Evolutionary conservation across 1,140 invertebrate species (phyloP), one percentile per base, ranked within the genome.

Genomic region (Liolophura sinensis): DNA sequence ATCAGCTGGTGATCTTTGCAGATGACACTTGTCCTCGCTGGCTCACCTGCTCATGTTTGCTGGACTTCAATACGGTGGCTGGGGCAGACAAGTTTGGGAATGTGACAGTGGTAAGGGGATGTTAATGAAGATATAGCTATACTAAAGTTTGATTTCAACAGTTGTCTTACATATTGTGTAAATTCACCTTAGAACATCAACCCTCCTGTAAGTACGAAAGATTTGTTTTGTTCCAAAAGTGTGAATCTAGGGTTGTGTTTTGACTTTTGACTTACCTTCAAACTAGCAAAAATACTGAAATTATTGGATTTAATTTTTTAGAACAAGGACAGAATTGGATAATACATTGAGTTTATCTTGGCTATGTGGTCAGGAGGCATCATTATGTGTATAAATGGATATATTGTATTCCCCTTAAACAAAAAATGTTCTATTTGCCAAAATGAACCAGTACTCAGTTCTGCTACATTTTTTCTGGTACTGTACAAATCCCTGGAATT

Each of bases 1-100:
- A 99, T 86, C 96, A 98, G 77, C 86, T 99, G 50, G 96, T 99
- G 48, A 93, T 99, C 52, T 99, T 99, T 85, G 95, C 96, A 6
- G 97, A 99, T 84, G 97, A 99, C 77, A 98, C 95, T 0, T 92
- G 94, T 86, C 97, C 97, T 0, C 87, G 97, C 59, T 99, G 95
- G 93, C 91, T 99, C 1, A 98, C 96, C 0, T 91, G 92, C 46
- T 92, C 92, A 0, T 91, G 91, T 73, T 87, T 99, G n/a, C 84
- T 99, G 18, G 98, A 99, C 86, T 99, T 97, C 75, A 94, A 97
- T 76, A 99, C 97, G 4, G 91, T 98, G 25, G 96, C 96, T 0
- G 91, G 93, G 48, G 94, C 94, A 4, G 98, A 99, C 83, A 99
- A 99, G 84, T 99, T 99, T 89, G 98, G 97, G n/a, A 99, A 98